Evolutionary conservation across 2,113 vertebrate genomes (phyloP), one percentile per base, ranked within the genome.

Genomic region (Triplophysa tibetana): DNA sequence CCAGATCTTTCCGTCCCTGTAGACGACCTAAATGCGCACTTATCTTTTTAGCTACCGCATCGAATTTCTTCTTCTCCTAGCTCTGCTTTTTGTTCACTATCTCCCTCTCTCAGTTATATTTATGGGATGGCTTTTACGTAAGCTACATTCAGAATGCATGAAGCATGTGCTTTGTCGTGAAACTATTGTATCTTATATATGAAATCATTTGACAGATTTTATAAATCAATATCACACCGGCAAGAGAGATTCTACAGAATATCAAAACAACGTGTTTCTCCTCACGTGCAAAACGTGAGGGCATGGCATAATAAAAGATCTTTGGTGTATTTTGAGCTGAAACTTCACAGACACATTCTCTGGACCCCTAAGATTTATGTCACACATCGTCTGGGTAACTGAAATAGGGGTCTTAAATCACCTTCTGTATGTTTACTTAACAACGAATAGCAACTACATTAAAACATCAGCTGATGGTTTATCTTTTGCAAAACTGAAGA

Each of bases 11-110:
- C 24, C 26, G 62, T 75, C 69, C 69, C 75, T 61, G 43, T 73
- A 74, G 74, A 77, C 43, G 41, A 21, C 61, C 62, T 77, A 77
- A 81, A 65, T 75, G 67, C 77, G 48, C 79, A 66, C 72, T 81
- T 84, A 81, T 76, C 60, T 52, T 75, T 79, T 79, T 21, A 68
- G 65, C 68, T 58, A 67, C 23, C 62, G 64, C 64, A 65, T 77
- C 45, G 48, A 54, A 16, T 73, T 24, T 65, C 33, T 58, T 75
- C 11, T 23, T 82, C 67, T 45, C 10, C 11, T 52, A 29, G 13
- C 56, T 45, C 45, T 48, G 61, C 26, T 54, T 19, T 11, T 23
- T 50, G 29, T 26, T 21, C 19, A 9, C n/a, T 75, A 16, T 41
- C 8, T 75, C 21, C 19, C 45, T 56, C 61, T 65, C 61, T 56